Evolutionary conservation across 23 tunicate genomes (phyloP), one percentile per base, ranked within the genome.

Genomic region (Oikopleura dioica): DNA sequence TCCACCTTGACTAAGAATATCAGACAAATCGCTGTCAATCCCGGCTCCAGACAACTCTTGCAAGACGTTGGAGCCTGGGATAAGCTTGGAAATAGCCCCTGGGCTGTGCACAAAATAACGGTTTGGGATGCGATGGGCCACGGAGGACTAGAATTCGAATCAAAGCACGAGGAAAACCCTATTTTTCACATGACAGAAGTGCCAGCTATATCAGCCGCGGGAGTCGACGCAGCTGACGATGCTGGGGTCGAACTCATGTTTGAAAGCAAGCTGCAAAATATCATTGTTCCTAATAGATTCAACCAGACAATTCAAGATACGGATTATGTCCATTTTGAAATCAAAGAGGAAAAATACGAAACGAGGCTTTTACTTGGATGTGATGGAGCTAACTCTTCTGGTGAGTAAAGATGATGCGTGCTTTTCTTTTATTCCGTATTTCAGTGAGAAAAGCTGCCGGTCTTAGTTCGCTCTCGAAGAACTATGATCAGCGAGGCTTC

Each of bases 61-160:
- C 16, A 44, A 44, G 55, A 44, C 16, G 16, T 44, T 44, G 55
- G 55, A 9, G 55, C 55, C 55, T 44, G 55, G 55, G 55, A 44
- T 44, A 44, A 44, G 16, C 9, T 44, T 44, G 9, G 16, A 44
- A 16, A 44, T 9, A 9, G 55, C 16, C 16, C 55, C 9, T 44
- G 55, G 55, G 16, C 55, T 9, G 55, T 44, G 16, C 16, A 44
- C 9, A 9, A 16, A 16, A 63, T 63, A 31, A 28, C 33, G 4
- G 26, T 63, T 63, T 63, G 72, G 72, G 72, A 63, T 28, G 72
- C 72, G 33, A 63, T 63, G 72, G 72, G 72, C 16, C 55, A 63
- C 16, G 26, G 72, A 12, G 72, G 72, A 2, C 26, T 63, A 63
- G 33, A 63, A 12, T 63, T 63, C 33, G 26, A 63, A 28, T 24